Evolutionary conservation across 2,797 vertebrate genomes (phyloP), one percentile per base, ranked within the genome.

Genomic region (Poeciliopsis presidionis): DNA sequence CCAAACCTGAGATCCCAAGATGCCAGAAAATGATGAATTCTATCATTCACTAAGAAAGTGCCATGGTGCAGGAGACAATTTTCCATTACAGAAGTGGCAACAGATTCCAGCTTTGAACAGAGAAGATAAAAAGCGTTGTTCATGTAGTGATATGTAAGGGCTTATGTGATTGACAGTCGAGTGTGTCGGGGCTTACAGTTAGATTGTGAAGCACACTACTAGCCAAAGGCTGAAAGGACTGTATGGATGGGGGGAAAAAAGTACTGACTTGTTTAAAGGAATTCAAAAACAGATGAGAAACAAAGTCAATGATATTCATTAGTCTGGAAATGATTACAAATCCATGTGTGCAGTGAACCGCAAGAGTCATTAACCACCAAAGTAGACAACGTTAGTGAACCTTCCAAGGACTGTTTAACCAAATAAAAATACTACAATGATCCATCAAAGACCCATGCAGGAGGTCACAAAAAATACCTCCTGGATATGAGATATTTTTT

Each of bases 51-150:
- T 92, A 92, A 93, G 90, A 92, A 53, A 92, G 88, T 88, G 86
- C 77, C 88, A 89, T 83, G 80, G 86, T 84, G 85, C 67, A 86
- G 92, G 89, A 95, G 90, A 94, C 92, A 92, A 92, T 94, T 95
- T 95, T 95, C 93, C 86, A 94, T 94, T 93, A 92, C 91, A 89
- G 90, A 89, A 92, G 89, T 91, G 91, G 92, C 90, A 92, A 91
- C 89, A 88, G 89, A 92, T 93, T 93, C 93, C 84, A 91, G 89
- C 88, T 92, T 87, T 88, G 87, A 93, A 92, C 78, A 86, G 81
- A 86, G 81, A 83, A 46, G 47, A 39, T 30, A 4, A 20, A 57
- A 83, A 88, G 87, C 46, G 77, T n/a, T 85, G 85, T 84, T 88
- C 90, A 79, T 89, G 91, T 90, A 91, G 85, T 91, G 87, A 92